Evolutionary conservation across 1,140 invertebrate species (phyloP).

Genomic region (Adelges cooleyi): DNA sequence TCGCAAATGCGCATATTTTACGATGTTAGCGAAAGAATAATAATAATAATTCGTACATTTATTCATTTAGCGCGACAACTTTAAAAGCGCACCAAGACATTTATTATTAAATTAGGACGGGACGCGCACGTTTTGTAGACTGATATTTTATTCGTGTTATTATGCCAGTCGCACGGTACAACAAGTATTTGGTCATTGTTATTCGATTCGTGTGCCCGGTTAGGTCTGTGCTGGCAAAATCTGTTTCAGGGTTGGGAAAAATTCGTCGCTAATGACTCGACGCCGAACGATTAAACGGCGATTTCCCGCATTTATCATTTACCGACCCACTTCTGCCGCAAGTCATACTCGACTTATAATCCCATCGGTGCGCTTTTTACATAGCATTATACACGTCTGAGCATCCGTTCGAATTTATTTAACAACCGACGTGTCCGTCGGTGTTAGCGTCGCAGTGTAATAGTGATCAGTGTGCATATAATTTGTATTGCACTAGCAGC

Average conservation of each 20-base stretch:
- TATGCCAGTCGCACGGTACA: background rate
- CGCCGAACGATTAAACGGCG: background rate
- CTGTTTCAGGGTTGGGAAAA: background rate
- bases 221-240: background rate
- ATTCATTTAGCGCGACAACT: background rate
- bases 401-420: no score
- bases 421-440: no score
- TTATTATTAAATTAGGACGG: constrained; percentile 3
- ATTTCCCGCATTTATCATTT: background rate
- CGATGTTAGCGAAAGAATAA: no score
- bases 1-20: no score
- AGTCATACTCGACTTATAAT: no score
- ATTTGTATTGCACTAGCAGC: no score
- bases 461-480: no score
- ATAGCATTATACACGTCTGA: no score
- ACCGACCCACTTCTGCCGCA: no score
- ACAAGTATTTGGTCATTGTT: constrained; percentile 7
- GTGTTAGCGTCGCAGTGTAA: no score
- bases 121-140: background rate
- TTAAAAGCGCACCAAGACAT: background rate
- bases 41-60: background rate
- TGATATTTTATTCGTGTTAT: background rate
- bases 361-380: no score
- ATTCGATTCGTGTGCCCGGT: background rate
- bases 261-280: background rate